These are phyloP conservation scores for Adelognathus sp. DNA, from an alignment of 2,888 invertebrate genomes.

Conservation along the genomic window DNA sequence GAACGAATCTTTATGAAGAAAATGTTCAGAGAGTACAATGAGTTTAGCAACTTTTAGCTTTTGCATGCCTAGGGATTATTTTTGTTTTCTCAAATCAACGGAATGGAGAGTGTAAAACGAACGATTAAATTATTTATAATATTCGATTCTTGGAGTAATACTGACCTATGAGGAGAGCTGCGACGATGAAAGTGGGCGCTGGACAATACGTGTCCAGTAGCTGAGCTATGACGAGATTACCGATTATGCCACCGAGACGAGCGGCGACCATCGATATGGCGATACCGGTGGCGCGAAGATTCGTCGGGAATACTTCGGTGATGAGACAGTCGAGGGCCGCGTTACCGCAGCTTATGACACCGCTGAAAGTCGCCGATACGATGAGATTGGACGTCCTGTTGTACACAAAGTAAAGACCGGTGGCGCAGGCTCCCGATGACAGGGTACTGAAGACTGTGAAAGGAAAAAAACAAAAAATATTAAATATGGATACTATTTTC, in stretches of 20 bases:
- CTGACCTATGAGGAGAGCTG: slow-evolving; percentile 88
- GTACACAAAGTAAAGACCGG: slow-evolving; percentile 92
- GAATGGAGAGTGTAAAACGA: background rate
- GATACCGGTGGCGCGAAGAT: slow-evolving; percentile 94
- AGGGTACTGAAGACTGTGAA: slow-evolving; percentile 94
- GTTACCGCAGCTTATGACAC: slow-evolving; percentile 94
- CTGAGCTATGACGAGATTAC: slow-evolving; percentile 94
- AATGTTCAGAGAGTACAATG: too few relatives aligned
- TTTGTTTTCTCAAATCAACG: background rate
- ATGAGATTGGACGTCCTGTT: slow-evolving; percentile 92
- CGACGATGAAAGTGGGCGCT: slow-evolving; percentile 95
- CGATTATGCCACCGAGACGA: slow-evolving; percentile 93
- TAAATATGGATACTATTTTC: background rate
- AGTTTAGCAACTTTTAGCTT: too few relatives aligned
- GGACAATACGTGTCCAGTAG: slow-evolving; percentile 94
- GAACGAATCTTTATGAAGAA: too few relatives aligned
- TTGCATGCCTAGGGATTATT: too few relatives aligned
- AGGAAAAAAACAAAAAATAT: slow-evolving; percentile 62
- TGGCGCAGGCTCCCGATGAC: slow-evolving; percentile 92
- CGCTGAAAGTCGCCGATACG: slow-evolving; percentile 93
- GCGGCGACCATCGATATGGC: slow-evolving; percentile 95
- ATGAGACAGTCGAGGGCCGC: slow-evolving; percentile 95
- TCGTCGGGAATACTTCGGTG: slow-evolving; percentile 96
- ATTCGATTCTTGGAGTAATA: too few relatives aligned
- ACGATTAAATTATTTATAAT: too few relatives aligned